Evolutionary conservation across 2,888 invertebrate genomes (phyloP).

Genomic region (Patella depressa): DNA sequence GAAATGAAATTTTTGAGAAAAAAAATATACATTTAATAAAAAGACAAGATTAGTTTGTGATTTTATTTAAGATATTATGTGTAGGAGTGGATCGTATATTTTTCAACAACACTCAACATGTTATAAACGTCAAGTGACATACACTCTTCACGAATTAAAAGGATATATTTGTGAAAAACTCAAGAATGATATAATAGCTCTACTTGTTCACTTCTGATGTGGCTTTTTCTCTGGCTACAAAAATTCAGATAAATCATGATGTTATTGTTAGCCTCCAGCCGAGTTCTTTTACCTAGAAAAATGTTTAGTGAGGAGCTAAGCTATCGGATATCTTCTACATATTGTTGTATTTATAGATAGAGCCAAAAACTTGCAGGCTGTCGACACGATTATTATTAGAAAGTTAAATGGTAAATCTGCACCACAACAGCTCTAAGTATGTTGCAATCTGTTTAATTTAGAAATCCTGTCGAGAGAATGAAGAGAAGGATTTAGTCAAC

Average conservation of each 20-base stretch:
- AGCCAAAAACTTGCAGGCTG: neutral
- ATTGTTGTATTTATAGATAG: conserved; percentile 11
- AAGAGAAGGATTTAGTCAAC: conserved; percentile 7
- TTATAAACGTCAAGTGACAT: no score
- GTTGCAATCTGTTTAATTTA: neutral
- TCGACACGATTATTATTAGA: conserved; percentile 4
- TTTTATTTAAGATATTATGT: no score
- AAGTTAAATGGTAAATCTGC: neutral
- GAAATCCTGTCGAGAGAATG: neutral
- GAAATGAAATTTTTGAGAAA: no score
- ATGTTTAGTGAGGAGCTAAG: conserved; percentile 4
- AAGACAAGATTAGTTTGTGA: no score
- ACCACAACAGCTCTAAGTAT: neutral
- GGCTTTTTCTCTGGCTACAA: neutral
- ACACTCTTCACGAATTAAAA: no score
- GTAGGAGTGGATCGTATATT: no score
- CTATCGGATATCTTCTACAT: conserved; percentile 9
- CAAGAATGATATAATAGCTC: no score
- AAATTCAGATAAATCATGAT: conserved; percentile 3
- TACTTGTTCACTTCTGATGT: no score
- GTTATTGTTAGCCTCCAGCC: neutral
- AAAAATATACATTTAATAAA: no score
- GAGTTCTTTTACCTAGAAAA: conserved; percentile 2
- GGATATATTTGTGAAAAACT: no score
- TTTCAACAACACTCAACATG: no score